Base-by-base conservation (phyloP, 2,888 invertebrate species). In the Dascillus cervinus region DNA sequence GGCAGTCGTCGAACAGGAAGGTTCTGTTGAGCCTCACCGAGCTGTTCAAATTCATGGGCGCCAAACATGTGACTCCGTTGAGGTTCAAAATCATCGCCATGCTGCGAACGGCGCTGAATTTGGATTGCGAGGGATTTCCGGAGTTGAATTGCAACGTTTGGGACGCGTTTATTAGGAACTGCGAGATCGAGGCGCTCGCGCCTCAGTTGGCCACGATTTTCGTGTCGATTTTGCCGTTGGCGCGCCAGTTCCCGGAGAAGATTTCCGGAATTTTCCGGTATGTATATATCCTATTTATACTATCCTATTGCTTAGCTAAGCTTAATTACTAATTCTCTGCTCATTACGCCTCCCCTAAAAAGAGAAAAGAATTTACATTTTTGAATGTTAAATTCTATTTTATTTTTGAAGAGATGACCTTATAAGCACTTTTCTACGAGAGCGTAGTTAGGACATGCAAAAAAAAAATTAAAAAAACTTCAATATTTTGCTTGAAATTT, bases 81-180 rank as follows among this genome's bases (percentile, higher is more conserved):
- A 71, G 86, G 27, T 84, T 85, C 51, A 89, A 90, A 69, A 81
- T 91, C n/a, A 71, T 92, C 40, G 84, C 85, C 1, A 87, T 85
- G 47, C 62, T 90, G 13, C 75, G 85, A 47, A 86, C 87, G 6
- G 82, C 84, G 0, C 65, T 87, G 21, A 75, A 77, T 4, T 69
- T 84, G 30, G 72, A 72, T 35, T 79, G 81, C 32, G 72, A 74
- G 14, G 75, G 75, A 35, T 77, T 79, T 49, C 78, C 80, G 2
- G 71, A 72, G 32, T 71, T 83, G 22, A 71, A 79, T 23, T 75
- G 82, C 4, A 73, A 78, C 35, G 85, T 89, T 0, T 92, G 92
- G 91, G 74, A 80, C 34, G 80, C 85, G 2, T 92, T 89, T 55
- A 73, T 91, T 21, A 77, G 76, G 43, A 82, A 79, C 44, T 79